phyloP scores from a whole-genome alignment of 2,888 invertebrate species.

The Drosophila austrosaltans region DNA sequence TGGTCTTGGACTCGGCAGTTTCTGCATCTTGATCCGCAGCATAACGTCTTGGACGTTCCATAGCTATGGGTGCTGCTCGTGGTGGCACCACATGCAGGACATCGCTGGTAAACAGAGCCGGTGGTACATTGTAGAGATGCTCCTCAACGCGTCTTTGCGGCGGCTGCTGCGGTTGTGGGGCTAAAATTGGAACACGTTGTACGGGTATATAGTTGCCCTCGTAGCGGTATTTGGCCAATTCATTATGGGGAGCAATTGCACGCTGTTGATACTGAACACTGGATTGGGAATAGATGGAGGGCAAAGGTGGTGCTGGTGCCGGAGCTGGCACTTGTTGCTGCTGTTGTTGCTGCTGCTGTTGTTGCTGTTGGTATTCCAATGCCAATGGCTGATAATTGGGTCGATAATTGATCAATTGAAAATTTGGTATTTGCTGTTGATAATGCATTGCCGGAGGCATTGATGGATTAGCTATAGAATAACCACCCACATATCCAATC shows the following conservation, averaged over 20 bases:
- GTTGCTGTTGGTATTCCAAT: slow-evolving; percentile 67
- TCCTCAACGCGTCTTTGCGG: slow-evolving; percentile 52
- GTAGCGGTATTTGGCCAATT: slow-evolving; percentile 71
- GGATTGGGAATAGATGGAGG: slow-evolving; percentile 56
- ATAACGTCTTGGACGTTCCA: slow-evolving; percentile 57
- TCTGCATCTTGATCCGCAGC: slow-evolving; percentile 42
- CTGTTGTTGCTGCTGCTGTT: slow-evolving; percentile 30
- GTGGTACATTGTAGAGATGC: slow-evolving; percentile 67
- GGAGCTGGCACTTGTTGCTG: slow-evolving; percentile 2
- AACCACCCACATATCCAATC: slow-evolving; percentile 29
- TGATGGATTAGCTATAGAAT: slow-evolving; percentile 29
- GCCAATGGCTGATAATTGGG: slow-evolving; percentile 55
- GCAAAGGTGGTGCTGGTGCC: slow-evolving; percentile 37
- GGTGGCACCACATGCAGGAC: slow-evolving; percentile 70
- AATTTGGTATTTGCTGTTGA: slow-evolving; percentile 69
- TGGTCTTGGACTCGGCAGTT: slow-evolving; percentile 43
- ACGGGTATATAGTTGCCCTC: slow-evolving; percentile 70
- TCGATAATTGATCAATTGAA: slow-evolving; percentile 63
- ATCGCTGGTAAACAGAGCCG: slow-evolving; percentile 64
- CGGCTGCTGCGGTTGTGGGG: slow-evolving; percentile 29
- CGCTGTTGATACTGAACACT: slow-evolving; percentile 57
- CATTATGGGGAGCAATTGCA: slow-evolving; percentile 55
- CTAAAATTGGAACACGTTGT: slow-evolving; percentile 28
- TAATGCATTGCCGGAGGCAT: slow-evolving; percentile 46
- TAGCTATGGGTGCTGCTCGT: slow-evolving; percentile 21